phyloP scores from a whole-genome alignment of 2,888 invertebrate genomes.

The Parascotia fuliginaria region DNA sequence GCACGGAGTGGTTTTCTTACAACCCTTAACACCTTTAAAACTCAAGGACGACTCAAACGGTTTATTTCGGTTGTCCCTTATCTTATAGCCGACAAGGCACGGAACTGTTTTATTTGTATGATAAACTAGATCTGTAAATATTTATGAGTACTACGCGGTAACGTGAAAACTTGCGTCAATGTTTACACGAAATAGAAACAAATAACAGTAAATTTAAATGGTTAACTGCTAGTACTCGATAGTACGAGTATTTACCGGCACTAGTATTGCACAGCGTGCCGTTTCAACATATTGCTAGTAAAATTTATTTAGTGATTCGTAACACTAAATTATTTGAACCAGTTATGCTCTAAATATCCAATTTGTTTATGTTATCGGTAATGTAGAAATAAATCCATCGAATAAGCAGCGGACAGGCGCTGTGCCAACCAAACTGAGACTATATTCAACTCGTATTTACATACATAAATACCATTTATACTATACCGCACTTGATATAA shows the following conservation, averaged over 20 bases:
- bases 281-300: not conserved
- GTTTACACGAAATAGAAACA: not conserved
- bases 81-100: not conserved
- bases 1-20: no score
- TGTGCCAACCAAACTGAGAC: not conserved
- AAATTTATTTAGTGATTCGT: not conserved
- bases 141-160: not conserved
- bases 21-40: no score
- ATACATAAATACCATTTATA: not conserved
- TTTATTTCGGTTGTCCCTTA: no score
- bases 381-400: not conserved
- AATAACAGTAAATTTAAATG: not conserved
- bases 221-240: not conserved
- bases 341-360: not conserved
- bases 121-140: not conserved
- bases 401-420: not conserved
- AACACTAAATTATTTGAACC: not conserved
- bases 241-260: no score
- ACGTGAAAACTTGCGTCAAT: not conserved
- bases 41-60: no score
- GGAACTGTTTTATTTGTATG: not conserved
- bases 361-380: slow-evolving; percentile 5
- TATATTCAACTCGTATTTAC: not conserved
- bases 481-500: not conserved
- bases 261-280: not conserved